Evolutionary conservation across 2,888 invertebrate species (phyloP).

Genomic region (Rotaria sp.): DNA sequence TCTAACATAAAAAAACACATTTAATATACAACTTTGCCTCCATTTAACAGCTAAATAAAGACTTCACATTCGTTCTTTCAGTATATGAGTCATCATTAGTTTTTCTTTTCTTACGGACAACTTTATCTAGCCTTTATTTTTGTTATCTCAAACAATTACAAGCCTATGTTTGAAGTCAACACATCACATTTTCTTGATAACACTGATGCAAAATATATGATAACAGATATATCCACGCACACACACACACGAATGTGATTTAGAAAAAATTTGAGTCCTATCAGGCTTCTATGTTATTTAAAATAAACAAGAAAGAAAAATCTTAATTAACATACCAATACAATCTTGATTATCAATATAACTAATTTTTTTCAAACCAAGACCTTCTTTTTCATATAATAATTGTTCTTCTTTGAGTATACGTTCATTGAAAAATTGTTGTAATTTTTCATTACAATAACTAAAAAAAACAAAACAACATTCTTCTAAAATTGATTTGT

Average conservation of each 20-base stretch:
- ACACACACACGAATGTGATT: neutral
- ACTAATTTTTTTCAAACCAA: constrained; percentile 83
- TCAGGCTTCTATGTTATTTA: neutral
- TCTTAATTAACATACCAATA: constrained; percentile 64
- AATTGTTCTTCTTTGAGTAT: constrained; percentile 90
- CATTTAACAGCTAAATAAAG: no score
- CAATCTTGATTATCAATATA: constrained; percentile 96
- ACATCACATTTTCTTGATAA: neutral
- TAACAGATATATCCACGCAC: no score
- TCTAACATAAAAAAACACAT: no score
- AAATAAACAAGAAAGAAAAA: neutral
- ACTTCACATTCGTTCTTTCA: no score
- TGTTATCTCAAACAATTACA: no score
- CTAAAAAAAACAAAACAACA: constrained; percentile 79
- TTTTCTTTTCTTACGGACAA: no score
- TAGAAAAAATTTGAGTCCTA: neutral
- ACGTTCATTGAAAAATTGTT: constrained; percentile 95
- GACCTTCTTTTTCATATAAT: constrained; percentile 81
- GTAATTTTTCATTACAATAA: constrained; percentile 96
- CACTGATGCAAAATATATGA: neutral
- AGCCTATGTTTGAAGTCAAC: no score
- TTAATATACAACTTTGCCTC: no score
- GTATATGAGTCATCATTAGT: no score
- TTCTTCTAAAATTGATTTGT: no score
- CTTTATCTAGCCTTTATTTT: no score